A percentile compares a stretch with the other conserved stretches of the same genome.
These are phyloP conservation scores for Myxocyprinus asiaticus DNA, from an alignment of 2,113 vertebrate genomes.

Conservation along the genomic window DNA sequence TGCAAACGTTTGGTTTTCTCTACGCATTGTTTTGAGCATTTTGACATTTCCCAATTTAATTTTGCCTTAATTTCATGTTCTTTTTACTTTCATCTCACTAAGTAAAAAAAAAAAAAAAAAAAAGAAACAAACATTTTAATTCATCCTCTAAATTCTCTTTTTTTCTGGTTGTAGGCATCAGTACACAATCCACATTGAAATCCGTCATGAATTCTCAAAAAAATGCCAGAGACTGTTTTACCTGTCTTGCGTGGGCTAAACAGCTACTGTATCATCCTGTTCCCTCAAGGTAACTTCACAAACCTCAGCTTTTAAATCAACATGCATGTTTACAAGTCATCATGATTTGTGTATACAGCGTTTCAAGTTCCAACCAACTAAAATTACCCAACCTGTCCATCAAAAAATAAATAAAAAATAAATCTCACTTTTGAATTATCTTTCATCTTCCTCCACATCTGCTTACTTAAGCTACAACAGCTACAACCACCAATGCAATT, in stretches of 20 bases:
- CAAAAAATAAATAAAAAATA: not conserved
- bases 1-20: no score
- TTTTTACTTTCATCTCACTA: not conserved
- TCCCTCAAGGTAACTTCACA: not conserved
- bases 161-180: not conserved
- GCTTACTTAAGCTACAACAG: constrained; percentile 22
- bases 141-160: not conserved
- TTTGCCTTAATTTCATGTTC: no score
- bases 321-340: not conserved
- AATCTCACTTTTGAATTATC: constrained; percentile 23
- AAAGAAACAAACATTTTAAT: no score
- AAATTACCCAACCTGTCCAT: not conserved
- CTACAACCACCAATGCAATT: constrained; percentile 34
- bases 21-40: no score
- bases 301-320: not conserved
- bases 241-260: not conserved
- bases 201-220: not conserved
- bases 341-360: not conserved
- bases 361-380: constrained; percentile 3
- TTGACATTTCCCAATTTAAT: no score
- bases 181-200: not conserved
- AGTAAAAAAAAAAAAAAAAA: no score
- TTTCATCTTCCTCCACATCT: not conserved
- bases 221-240: not conserved
- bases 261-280: not conserved